Evolutionary conservation across 2,113 vertebrate genomes (phyloP).

Genomic region (Mystacornis crossleyi): DNA sequence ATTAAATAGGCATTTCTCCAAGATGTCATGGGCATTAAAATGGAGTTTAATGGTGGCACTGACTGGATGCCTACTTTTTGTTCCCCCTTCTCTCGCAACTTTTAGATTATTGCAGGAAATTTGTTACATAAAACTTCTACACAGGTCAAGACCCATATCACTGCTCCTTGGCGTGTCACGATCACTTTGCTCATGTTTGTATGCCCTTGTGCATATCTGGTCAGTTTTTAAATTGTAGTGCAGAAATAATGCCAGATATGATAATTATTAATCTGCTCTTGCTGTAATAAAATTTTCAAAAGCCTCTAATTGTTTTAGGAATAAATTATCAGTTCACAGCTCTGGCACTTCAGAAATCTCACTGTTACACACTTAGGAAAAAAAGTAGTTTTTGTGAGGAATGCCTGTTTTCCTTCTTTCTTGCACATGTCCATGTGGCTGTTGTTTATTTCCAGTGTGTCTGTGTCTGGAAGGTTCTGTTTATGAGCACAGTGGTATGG

Average conservation of each 20-base stretch:
- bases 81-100: background rate
- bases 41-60: background rate
- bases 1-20: background rate
- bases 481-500: background rate
- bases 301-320: background rate
- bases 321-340: background rate
- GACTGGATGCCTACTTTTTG: background rate
- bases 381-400: background rate
- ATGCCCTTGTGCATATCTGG: background rate
- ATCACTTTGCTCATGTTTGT: background rate
- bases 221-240: background rate
- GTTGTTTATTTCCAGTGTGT: background rate
- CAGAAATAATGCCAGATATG: background rate
- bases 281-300: background rate
- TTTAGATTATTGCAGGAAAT: background rate
- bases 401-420: background rate
- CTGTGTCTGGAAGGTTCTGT: background rate
- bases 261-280: background rate
- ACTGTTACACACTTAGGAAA: background rate
- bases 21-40: background rate
- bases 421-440: background rate
- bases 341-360: background rate
- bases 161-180: accelerated
- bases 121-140: background rate
- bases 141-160: background rate